phyloP scores from a whole-genome alignment of 2,888 invertebrate genomes.

The Stenodema calcarata region DNA sequence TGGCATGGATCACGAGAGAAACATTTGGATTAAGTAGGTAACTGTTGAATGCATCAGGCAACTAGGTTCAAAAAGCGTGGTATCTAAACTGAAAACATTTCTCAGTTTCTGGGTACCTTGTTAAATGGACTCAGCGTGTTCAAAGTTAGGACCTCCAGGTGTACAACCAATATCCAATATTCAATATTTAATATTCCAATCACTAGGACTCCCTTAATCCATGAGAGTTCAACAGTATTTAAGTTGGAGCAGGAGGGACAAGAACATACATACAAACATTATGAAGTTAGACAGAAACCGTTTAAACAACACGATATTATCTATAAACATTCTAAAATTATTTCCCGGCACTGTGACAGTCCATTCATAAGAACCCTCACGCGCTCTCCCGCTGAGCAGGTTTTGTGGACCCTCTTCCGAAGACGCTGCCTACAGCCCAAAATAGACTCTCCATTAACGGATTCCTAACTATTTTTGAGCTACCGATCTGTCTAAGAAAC shows the following conservation, averaged over 20 bases:
- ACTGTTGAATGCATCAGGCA: too few relatives aligned
- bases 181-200: neutral
- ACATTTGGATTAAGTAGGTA: too few relatives aligned
- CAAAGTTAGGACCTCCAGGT: too few relatives aligned
- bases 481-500: neutral
- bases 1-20: too few relatives aligned
- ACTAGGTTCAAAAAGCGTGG: too few relatives aligned
- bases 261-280: neutral
- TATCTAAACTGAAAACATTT: too few relatives aligned
- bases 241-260: neutral
- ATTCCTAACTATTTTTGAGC: neutral
- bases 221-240: too few relatives aligned
- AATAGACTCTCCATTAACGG: neutral
- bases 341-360: neutral
- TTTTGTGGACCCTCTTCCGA: neutral
- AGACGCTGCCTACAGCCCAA: neutral
- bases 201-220: too few relatives aligned
- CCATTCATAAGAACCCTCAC: neutral
- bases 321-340: neutral
- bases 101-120: neutral
- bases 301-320: neutral
- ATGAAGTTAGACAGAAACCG: neutral
- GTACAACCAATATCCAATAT: too few relatives aligned
- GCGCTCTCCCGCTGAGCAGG: neutral
- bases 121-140: too few relatives aligned